Evolutionary conservation across 2,888 invertebrate species (phyloP), one percentile per base, ranked within the genome.

Genomic region (Agriotes lineatus): DNA sequence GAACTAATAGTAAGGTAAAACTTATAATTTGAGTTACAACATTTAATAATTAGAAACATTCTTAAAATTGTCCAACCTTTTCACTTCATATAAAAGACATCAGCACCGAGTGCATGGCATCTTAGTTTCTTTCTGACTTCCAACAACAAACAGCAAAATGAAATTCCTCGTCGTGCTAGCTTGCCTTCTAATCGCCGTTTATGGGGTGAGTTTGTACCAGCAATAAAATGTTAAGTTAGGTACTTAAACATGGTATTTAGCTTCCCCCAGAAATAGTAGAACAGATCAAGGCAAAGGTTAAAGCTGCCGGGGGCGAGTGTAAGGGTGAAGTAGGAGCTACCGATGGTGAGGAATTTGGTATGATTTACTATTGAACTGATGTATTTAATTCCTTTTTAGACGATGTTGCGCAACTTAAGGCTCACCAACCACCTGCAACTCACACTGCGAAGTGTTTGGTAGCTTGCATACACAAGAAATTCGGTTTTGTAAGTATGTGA

Each of bases 401-500:
- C 12, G 52, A 52, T 33, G 16, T 52, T 33, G 52, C 52, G 0
- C 14, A 30, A 0, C 9, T 52, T 14, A 52, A 52, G 12, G 33
- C 33, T 2, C 52, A 10, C 1, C 10, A 52, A 52, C 2, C 33
- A 2, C 52, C 52, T 33, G 18, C 16, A 4, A 52, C 52, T 0
- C 33, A 30, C n/a, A 52, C n/a, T 2, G 52, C 25, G 9, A 52
- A 52, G 18, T 52, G 52, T 18, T 52, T 52, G 18, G 9, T 52
- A n/a, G 52, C 52, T 2, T 52, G 52, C 6, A 52, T 52, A 33
- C 30, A 52, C 10, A 52, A 52, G 19, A 52, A 52, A 18, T 52
- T 33, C 18, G 52, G 52, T 12, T 16, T 33, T n/a, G 52, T 52
- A 52, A n/a, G 22, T 22, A 3, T 7, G 1, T 12, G n/a, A 25